These are phyloP conservation scores for Morone chrysops DNA, from an alignment of 2,113 vertebrate genomes.

Conservation along the genomic window DNA sequence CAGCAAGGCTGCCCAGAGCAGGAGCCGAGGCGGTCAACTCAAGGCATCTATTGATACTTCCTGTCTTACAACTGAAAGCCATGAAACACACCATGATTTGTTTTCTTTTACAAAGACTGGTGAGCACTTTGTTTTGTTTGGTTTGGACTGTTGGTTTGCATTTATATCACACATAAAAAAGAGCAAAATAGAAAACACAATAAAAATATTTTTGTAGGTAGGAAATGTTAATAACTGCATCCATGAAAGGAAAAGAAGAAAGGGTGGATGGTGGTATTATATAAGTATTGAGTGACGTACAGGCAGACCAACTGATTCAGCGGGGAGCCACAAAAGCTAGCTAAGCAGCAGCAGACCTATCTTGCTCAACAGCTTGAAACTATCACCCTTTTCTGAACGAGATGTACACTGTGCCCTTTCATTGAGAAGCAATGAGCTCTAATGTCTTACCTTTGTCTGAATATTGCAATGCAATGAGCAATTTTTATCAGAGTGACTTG, in stretches of 20 bases:
- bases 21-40: conserved; percentile 49
- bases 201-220: conserved; percentile 80
- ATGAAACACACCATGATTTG: conserved; percentile 83
- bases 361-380: conserved; percentile 57
- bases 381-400: conserved; percentile 61
- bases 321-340: conserved; percentile 39
- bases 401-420: conserved; percentile 80
- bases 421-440: conserved; percentile 82
- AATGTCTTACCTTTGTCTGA: conserved; percentile 85
- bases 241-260: conserved; percentile 28
- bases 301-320: conserved; percentile 6
- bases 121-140: conserved; percentile 76
- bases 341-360: conserved; percentile 46
- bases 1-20: conserved; percentile 49
- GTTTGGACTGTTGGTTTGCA: conserved; percentile 67
- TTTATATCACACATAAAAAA: conserved; percentile 70
- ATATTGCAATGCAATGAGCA: conserved; percentile 86
- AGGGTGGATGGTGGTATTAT: conserved; percentile 20
- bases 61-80: conserved; percentile 85
- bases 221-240: conserved; percentile 64
- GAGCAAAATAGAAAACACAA: conserved; percentile 62
- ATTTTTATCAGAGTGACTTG: conserved; percentile 79
- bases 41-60: conserved; percentile 66
- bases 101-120: conserved; percentile 80
- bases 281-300: conserved; percentile 30